These are phyloP conservation scores for Poecilobothrus nobilitatus DNA, from an alignment of 2,888 invertebrate genomes.

Conservation along the genomic window DNA sequence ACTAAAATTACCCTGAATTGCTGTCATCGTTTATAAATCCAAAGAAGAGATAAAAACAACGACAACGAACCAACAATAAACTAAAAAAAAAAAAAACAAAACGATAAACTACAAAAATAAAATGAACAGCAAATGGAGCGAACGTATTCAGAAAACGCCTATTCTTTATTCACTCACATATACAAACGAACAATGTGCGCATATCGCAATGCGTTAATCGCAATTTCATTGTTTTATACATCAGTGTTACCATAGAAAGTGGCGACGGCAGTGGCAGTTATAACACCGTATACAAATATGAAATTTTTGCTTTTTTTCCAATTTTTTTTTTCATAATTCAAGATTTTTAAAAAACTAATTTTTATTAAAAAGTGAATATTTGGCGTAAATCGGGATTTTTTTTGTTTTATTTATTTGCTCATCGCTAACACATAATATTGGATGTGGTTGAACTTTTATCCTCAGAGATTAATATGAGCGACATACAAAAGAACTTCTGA, in stretches of 20 bases:
- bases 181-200: neutral
- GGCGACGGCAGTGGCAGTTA: neutral
- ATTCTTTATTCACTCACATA: neutral
- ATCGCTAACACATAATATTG: neutral
- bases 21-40: neutral
- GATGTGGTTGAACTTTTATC: neutral
- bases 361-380: neutral
- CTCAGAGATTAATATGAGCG: neutral
- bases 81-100: neutral
- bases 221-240: neutral
- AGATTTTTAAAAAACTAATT: neutral
- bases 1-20: constrained; percentile 11
- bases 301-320: neutral
- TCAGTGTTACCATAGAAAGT: neutral
- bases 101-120: no score
- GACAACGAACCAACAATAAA: neutral
- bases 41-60: neutral
- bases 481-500: neutral
- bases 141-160: neutral
- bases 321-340: neutral
- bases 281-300: neutral
- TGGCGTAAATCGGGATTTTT: no score
- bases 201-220: neutral
- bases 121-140: no score
- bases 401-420: no score